A percentile compares a stretch with the other conserved stretches of the same genome.
Evolutionary conservation across 2,888 invertebrate species (phyloP).

Genomic region (Druceiella hillmani): DNA sequence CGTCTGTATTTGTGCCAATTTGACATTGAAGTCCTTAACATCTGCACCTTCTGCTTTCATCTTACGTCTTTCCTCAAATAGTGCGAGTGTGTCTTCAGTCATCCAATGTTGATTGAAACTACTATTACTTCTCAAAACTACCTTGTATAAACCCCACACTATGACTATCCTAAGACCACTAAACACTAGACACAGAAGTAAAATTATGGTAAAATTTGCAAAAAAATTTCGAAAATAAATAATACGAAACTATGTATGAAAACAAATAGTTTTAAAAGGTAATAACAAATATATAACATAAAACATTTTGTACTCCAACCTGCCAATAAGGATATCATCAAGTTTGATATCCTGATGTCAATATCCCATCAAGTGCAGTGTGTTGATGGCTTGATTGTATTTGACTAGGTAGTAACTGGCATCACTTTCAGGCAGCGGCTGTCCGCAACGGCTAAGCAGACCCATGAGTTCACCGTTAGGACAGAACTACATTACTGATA

Average conservation of each 20-base stretch:
- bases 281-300: too few species aligned
- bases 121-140: too few species aligned
- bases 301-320: constrained; percentile 34
- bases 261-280: background rate
- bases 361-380: constrained; percentile 76
- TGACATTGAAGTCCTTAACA: too few species aligned
- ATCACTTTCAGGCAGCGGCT: constrained; percentile 65
- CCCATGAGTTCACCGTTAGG: constrained; percentile 79
- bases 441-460: constrained; percentile 61
- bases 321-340: constrained; percentile 76
- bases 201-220: background rate
- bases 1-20: too few species aligned
- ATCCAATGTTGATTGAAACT: too few species aligned
- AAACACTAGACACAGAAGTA: background rate
- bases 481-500: constrained; percentile 86
- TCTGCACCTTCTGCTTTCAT: too few species aligned
- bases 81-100: too few species aligned
- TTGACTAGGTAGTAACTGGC: constrained; percentile 80
- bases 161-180: too few species aligned
- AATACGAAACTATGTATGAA: background rate
- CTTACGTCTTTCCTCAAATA: too few species aligned
- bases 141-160: too few species aligned
- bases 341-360: constrained; percentile 86
- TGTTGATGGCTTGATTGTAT: constrained; percentile 68
- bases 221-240: background rate